A percentile compares a stretch with the other conserved stretches of the same genome.
Conservation (phyloP, 92 coral and sea anemone genomes). For the Porites rus region DNA sequence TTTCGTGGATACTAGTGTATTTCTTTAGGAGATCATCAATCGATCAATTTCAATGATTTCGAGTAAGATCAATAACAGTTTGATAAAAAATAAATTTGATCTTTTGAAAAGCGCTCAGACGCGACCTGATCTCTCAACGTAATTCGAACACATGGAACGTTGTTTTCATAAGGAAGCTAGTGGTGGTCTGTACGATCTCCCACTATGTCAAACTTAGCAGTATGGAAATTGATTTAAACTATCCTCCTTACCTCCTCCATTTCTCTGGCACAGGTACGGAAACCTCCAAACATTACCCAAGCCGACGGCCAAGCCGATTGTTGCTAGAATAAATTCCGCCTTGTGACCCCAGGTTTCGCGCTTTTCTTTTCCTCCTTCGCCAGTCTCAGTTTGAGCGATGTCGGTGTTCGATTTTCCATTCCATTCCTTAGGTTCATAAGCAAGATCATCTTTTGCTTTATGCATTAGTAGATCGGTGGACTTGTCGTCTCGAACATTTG, state of each 20-base stretch:
- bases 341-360: constrained; percentile 92
- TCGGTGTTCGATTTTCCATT: constrained; percentile 26
- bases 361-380: constrained; percentile 55
- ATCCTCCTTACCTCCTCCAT: constrained; percentile 82
- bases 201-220: neutral
- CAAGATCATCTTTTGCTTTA: constrained; percentile 48
- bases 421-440: constrained; percentile 66
- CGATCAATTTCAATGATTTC: neutral
- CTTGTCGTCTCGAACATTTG: constrained; percentile 73
- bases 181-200: neutral
- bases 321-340: constrained; percentile 87
- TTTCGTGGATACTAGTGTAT: neutral
- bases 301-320: constrained; percentile 91
- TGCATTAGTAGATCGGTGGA: constrained; percentile 84
- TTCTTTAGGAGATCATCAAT: too few relatives aligned
- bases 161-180: neutral
- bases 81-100: neutral
- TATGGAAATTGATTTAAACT: neutral
- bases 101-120: constrained; percentile 29
- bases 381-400: constrained; percentile 34
- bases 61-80: neutral
- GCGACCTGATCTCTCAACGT: neutral
- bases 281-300: constrained; percentile 93
- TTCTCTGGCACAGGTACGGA: constrained; percentile 89
- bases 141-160: neutral